phyloP scores from a whole-genome alignment of 64 coral and sea anemone genomes.

The Platygyra sinensis region DNA sequence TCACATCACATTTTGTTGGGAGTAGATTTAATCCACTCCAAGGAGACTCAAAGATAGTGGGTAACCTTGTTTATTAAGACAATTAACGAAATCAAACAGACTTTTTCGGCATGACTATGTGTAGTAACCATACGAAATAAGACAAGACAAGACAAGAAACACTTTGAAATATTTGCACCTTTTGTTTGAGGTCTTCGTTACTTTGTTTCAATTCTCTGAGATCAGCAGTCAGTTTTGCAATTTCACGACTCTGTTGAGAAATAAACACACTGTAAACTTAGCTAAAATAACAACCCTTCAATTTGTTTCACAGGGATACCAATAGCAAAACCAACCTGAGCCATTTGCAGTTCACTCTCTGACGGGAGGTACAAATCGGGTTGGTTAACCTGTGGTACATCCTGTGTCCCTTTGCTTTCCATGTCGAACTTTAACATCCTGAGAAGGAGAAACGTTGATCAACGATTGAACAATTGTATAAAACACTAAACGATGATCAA shows the following conservation, averaged over 20 bases:
- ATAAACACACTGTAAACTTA: not conserved
- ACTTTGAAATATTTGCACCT: slow-evolving; percentile 23
- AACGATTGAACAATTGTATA: not conserved
- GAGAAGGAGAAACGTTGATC: not conserved
- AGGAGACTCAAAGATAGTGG: no score
- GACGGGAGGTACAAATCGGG: slow-evolving; percentile 28
- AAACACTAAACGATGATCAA: not conserved
- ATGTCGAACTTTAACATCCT: slow-evolving; percentile 27
- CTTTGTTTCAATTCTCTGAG: slow-evolving; percentile 38
- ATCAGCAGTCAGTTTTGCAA: slow-evolving; percentile 46
- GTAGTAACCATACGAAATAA: no score
- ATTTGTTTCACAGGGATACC: not conserved
- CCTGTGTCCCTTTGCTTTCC: not conserved
- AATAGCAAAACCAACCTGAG: slow-evolving; percentile 37
- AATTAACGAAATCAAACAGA: no score
- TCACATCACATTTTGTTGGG: no score
- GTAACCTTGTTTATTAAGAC: no score
- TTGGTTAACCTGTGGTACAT: slow-evolving; percentile 12
- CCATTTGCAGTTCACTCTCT: slow-evolving; percentile 48
- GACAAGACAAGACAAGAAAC: no score
- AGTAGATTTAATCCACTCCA: no score
- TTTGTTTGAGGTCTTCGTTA: slow-evolving; percentile 43
- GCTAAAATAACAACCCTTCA: not conserved
- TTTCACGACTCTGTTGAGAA: slow-evolving; percentile 51
- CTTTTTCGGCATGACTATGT: no score